Evolutionary conservation across 2,888 invertebrate genomes (phyloP), one percentile per base, ranked within the genome.

Genomic region (Sinelater perroti): DNA sequence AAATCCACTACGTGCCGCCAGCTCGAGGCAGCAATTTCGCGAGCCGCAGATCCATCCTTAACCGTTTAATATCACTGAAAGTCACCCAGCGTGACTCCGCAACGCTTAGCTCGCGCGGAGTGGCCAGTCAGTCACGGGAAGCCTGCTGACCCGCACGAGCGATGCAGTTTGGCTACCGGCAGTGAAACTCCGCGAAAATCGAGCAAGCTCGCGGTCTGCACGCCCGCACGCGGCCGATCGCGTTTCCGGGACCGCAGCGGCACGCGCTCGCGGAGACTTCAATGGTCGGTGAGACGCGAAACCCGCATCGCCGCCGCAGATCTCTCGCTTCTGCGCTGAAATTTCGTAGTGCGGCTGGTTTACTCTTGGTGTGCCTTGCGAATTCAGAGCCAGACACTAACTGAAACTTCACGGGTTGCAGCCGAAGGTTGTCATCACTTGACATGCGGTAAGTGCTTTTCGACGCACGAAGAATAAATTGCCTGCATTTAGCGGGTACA

Each of bases 91-190:
- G 56, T 56, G 49, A 56, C 42, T 44, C 50, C 14, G 56, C 49
- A 42, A 42, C 35, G 56, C 36, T 56, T 31, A 46, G 33, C 55
- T 55, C 38, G 24, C 44, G 16, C 11, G 45, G 56, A 44, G 38
- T 56, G 44, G 56, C 50, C 56, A 56, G 56, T 56, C 56, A 56
- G 56, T 56, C 35, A 50, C 56, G 56, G 28, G 20, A 50, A 18
- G 49, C 33, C 50, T 49, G 14, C 31, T 50, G 56, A 50, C 50
- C 56, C 44, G 56, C 56, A 56, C 56, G 56, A 56, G 26, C 50
- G 44, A 35, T 21, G 40, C 30, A 18, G 33, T 55, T 54, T 55
- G 16, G 54, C 54, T 54, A 54, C 54, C 54, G 54, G 54, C 31
- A 46, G 31, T 38, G 38, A 38, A 20, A 38, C 13, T 38, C 21